Percentiles rank a stretch among this genome's conserved stretches.
phyloP scores from a whole-genome alignment of 2,888 invertebrate genomes.

The Tetragonula carbonaria region DNA sequence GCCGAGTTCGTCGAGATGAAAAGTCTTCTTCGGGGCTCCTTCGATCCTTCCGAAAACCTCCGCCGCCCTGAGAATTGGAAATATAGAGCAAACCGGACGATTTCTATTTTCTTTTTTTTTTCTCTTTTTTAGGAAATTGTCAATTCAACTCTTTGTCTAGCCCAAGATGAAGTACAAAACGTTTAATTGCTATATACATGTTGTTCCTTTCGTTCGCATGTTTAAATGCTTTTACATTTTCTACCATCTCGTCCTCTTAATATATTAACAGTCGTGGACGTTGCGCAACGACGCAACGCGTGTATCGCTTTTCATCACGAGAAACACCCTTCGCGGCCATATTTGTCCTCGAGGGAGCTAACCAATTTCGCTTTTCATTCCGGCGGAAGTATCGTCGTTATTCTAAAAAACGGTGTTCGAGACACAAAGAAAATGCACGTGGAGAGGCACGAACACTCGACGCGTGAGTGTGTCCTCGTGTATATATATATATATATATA shows the following conservation, averaged over 20 bases:
- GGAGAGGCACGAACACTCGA: conserved; percentile 51
- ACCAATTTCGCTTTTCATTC: conserved; percentile 42
- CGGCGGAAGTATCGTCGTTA: conserved; percentile 61
- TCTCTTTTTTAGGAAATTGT: too few relatives aligned
- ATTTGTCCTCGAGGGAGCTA: conserved; percentile 16
- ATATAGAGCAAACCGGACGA: background rate
- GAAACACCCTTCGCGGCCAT: background rate
- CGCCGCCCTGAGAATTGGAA: background rate
- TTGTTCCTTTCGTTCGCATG: background rate
- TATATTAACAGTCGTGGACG: background rate
- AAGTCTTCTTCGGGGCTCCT: conserved; percentile 16
- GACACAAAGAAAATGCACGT: conserved; percentile 50
- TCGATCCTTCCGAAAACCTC: background rate
- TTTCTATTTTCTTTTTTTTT: too few relatives aligned
- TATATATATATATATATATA: too few relatives aligned
- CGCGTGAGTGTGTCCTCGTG: conserved; percentile 67
- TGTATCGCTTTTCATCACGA: background rate
- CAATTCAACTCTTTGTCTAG: background rate
- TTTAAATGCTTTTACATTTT: background rate
- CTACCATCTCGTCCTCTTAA: background rate
- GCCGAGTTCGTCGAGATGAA: conserved; percentile 12
- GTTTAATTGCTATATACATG: background rate
- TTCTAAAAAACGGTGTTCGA: conserved; percentile 63
- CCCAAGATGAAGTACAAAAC: background rate
- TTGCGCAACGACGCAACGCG: background rate